Evolutionary conservation across 2,113 vertebrate species (phyloP).

Genomic region (Syrrhaptes paradoxus): DNA sequence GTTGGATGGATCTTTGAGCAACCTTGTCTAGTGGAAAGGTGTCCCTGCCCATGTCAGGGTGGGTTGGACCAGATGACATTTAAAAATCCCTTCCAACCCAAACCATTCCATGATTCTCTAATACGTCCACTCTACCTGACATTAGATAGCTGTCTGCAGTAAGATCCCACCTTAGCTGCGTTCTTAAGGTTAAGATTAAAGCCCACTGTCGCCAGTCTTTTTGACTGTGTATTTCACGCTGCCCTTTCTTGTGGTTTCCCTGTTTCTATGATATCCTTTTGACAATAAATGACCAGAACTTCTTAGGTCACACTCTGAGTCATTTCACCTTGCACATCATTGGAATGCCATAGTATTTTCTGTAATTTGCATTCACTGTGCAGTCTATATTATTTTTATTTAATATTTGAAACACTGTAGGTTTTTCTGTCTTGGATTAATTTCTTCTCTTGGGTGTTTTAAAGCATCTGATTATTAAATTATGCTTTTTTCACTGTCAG

Average conservation of each 20-base stretch:
- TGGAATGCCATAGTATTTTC: neutral
- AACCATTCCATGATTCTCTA: neutral
- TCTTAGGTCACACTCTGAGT: neutral
- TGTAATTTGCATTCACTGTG: neutral
- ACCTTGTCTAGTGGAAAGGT: too few species aligned
- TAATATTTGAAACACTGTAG: neutral
- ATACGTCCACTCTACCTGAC: neutral
- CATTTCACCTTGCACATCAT: neutral
- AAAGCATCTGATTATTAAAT: neutral
- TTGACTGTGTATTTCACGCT: neutral
- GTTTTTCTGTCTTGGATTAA: neutral
- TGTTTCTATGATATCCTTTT: neutral
- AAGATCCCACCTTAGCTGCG: neutral
- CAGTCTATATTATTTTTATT: neutral
- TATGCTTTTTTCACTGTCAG: neutral
- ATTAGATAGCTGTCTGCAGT: neutral
- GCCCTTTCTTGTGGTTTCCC: neutral
- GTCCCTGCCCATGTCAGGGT: too few species aligned
- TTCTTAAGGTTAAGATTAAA: neutral
- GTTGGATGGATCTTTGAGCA: neutral
- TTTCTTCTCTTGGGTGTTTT: neutral
- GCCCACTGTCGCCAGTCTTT: neutral
- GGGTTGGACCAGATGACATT: too few species aligned
- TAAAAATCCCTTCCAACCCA: too few species aligned
- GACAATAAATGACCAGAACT: neutral